Percentiles rank a stretch among this genome's conserved stretches.
These are phyloP conservation scores for Boloria euphrosyne DNA, from an alignment of 2,888 invertebrate genomes.

Conservation along the genomic window DNA sequence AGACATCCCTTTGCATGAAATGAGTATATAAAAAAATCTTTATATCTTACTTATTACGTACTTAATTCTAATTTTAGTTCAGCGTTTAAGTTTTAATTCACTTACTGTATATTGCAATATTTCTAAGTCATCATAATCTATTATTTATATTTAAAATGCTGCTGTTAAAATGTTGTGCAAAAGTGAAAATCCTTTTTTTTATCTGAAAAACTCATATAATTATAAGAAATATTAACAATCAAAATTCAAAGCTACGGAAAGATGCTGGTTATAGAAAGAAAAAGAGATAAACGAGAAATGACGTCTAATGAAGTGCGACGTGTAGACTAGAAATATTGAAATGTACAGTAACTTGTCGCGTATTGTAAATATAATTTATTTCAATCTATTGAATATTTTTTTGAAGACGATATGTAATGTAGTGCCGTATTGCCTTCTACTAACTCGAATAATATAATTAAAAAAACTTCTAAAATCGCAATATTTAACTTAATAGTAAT, in stretches of 20 bases:
- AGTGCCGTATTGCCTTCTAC: background rate
- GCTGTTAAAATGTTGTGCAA: too few species aligned
- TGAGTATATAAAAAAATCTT: background rate
- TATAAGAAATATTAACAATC: too few species aligned
- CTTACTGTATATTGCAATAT: constrained; percentile 5
- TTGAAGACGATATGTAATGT: background rate
- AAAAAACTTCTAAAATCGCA: constrained; percentile 1
- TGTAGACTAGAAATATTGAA: constrained; percentile 9
- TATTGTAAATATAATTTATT: constrained; percentile 18
- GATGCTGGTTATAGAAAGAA: too few species aligned
- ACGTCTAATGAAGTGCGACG: background rate
- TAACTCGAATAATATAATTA: background rate
- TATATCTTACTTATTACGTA: background rate
- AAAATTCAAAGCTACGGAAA: too few species aligned
- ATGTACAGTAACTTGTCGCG: background rate
- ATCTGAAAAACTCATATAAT: too few species aligned
- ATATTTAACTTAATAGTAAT: too few species aligned
- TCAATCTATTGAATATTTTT: background rate
- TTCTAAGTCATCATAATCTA: background rate
- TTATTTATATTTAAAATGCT: background rate
- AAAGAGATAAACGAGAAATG: background rate
- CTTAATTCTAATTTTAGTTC: background rate
- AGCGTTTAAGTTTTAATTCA: background rate
- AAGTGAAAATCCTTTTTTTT: too few species aligned
- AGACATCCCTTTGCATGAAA: constrained; percentile 5